Conservation (phyloP, 2,113 vertebrate genomes). For the Prolemur simus region DNA sequence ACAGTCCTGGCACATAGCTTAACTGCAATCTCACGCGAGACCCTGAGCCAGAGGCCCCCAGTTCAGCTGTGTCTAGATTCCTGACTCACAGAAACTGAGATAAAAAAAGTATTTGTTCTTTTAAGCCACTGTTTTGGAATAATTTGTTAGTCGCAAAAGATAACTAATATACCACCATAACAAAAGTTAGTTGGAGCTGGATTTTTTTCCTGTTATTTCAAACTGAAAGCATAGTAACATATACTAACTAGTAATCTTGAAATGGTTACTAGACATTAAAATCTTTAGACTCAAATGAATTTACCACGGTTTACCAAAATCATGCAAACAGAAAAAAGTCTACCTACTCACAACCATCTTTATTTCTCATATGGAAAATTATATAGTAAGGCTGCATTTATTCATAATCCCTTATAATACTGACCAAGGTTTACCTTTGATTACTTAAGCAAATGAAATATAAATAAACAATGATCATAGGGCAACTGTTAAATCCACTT, state of each 20-base stretch:
- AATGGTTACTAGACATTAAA: conserved; percentile 2
- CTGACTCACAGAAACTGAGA: background rate
- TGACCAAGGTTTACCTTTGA: background rate
- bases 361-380: background rate
- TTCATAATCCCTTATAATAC: background rate
- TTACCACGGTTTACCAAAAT: conserved; percentile 1
- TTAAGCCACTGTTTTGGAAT: background rate
- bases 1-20: background rate
- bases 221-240: background rate
- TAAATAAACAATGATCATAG: background rate
- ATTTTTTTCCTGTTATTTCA: background rate
- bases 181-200: background rate
- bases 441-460: conserved; percentile 19
- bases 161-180: background rate
- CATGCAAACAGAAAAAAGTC: background rate
- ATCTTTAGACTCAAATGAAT: background rate
- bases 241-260: conserved; percentile 17
- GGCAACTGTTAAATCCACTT: background rate
- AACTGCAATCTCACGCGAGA: background rate
- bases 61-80: background rate
- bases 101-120: background rate
- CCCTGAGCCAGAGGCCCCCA: background rate
- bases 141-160: conserved; percentile 22
- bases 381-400: background rate
- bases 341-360: background rate